A percentile compares a stretch with the other conserved stretches of the same genome.
phyloP scores from a whole-genome alignment of 2,797 vertebrate species.

The Otolemur crassicaudatus region DNA sequence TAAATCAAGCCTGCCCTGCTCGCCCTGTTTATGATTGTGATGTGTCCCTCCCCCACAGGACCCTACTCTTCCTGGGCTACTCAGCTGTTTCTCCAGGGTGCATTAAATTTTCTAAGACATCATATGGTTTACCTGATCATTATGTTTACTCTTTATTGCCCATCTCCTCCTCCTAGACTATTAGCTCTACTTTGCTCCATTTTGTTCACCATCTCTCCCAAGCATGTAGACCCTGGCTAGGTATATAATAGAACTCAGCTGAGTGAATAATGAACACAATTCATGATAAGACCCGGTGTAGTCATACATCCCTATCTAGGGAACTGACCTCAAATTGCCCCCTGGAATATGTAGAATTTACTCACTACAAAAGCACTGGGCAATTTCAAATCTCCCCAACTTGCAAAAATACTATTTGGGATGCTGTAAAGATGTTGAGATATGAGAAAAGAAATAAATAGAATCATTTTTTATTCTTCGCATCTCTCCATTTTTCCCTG shows the following conservation, averaged over 20 bases:
- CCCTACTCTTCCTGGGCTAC: not conserved
- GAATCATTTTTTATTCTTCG: not conserved
- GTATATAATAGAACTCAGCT: not conserved
- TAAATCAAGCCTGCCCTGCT: not conserved
- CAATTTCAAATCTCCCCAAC: not conserved
- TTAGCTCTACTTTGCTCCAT: not conserved
- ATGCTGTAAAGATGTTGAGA: not conserved
- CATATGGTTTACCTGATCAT: not conserved
- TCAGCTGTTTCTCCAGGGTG: not conserved
- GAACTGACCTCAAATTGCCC: not conserved
- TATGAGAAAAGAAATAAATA: not conserved
- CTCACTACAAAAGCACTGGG: not conserved
- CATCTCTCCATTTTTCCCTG: not conserved
- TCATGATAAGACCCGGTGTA: not conserved
- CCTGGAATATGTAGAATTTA: not conserved
- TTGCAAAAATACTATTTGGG: not conserved
- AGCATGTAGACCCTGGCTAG: too few species aligned
- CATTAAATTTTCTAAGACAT: not conserved
- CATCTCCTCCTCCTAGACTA: not conserved
- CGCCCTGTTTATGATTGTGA: not conserved
- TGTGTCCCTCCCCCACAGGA: not conserved
- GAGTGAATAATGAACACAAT: not conserved
- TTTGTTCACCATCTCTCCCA: not conserved
- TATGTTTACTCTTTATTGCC: not conserved
- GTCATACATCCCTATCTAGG: not conserved